These are phyloP conservation scores for Cheilosia vulpina DNA, from an alignment of 2,888 invertebrate genomes.

Conservation along the genomic window DNA sequence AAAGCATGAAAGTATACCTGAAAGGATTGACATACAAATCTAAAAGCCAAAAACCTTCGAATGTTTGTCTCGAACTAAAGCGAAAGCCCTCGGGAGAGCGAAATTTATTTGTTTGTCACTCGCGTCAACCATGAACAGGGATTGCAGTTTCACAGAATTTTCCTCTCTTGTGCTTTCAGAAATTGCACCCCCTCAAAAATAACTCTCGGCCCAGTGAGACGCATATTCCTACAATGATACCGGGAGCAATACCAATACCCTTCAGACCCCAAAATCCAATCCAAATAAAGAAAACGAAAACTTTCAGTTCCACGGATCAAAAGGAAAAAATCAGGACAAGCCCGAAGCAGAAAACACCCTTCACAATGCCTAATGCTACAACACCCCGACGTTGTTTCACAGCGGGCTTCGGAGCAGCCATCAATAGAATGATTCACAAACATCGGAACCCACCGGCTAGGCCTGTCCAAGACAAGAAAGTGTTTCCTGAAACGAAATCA, in stretches of 20 bases:
- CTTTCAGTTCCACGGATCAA: background rate
- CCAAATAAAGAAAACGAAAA: background rate
- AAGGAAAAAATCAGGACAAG: background rate
- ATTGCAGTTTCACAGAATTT: too few species aligned
- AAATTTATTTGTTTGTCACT: too few species aligned
- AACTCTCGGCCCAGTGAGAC: background rate
- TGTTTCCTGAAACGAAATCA: background rate
- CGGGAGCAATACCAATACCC: background rate
- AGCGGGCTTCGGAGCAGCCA: conserved; percentile 27
- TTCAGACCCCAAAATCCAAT: conserved; percentile 10
- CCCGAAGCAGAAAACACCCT: conserved; percentile 21
- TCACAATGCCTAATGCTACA: conserved; percentile 14
- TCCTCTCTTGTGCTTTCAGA: too few species aligned
- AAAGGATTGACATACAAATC: too few species aligned
- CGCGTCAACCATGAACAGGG: too few species aligned
- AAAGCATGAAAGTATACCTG: too few species aligned
- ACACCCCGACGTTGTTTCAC: conserved; percentile 26
- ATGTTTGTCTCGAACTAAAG: too few species aligned
- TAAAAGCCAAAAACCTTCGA: too few species aligned
- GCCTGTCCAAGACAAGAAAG: background rate
- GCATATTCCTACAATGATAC: background rate
- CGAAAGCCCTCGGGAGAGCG: too few species aligned
- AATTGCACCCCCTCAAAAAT: background rate
- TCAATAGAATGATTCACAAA: conserved; percentile 54
- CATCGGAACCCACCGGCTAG: conserved; percentile 5